Percentiles rank a stretch among this genome's conserved stretches.
phyloP scores from a whole-genome alignment of 92 coral and sea anemone genomes.

The Bergia puertoricense region DNA sequence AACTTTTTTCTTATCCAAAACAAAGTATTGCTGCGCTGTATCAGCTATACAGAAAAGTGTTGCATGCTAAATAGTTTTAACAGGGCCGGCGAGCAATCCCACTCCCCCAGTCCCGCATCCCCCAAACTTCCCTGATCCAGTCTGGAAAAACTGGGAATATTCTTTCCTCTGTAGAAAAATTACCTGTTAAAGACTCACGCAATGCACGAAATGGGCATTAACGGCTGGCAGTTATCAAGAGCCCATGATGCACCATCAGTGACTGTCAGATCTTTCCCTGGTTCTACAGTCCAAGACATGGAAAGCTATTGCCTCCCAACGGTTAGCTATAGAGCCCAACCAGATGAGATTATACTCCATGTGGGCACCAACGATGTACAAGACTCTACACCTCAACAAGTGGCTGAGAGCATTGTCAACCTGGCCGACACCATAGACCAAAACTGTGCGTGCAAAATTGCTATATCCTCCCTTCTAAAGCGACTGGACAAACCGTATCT shows the following conservation, averaged over 20 bases:
- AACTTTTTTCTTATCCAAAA: too few species aligned
- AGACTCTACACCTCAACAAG: too few species aligned
- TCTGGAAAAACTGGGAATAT: too few species aligned
- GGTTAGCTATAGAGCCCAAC: conserved; percentile 17
- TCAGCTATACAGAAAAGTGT: too few species aligned
- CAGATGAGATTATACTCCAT: conserved; percentile 38
- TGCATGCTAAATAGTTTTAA: too few species aligned
- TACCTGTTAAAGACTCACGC: too few species aligned
- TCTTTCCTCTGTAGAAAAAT: too few species aligned
- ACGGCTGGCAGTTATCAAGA: conserved; percentile 45
- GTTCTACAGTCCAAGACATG: conserved; percentile 33
- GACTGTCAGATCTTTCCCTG: too few species aligned
- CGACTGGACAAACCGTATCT: not conserved
- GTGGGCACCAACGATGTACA: conserved; percentile 47
- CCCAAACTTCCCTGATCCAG: too few species aligned
- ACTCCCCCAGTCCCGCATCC: too few species aligned
- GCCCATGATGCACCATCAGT: not conserved
- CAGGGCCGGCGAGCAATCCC: too few species aligned
- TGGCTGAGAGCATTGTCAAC: not conserved
- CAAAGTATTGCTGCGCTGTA: too few species aligned
- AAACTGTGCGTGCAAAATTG: conserved; percentile 15
- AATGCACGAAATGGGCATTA: not conserved
- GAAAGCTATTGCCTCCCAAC: not conserved
- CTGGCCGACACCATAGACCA: conserved; percentile 31
- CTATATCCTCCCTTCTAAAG: conserved; percentile 29